Base-by-base conservation (phyloP, 1,140 invertebrate species). In the Drosophila sulfurigaster region DNA sequence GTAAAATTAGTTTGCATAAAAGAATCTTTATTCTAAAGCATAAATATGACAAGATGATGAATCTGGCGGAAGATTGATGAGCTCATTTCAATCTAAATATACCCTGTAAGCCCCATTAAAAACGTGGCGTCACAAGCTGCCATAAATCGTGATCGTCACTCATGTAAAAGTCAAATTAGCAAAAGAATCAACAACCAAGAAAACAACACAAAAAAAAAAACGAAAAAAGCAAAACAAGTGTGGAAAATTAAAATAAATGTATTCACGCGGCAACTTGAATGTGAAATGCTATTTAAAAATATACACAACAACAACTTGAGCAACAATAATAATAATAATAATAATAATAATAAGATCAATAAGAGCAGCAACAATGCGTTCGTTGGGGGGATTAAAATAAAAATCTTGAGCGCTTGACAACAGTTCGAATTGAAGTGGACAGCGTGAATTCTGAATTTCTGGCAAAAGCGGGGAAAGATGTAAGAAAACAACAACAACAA, bases 231-330 rank as follows among this genome's bases (percentile, higher is more conserved):
- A 67, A 46, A 73, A 59, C 52, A 58, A 59, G 49, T 45, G 35
- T 46, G 48, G n/a, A 68, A 59, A 46, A 68, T 68, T 28, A 15
- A 60, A 60, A 74, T 68, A 57, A 73, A 69, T 68, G 13, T 46
- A 38, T 64, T 28, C 43, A 16, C 25, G 20, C 10, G 38, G 57
- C 43, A 43, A 43, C 11, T 56, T 56, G 51, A 72, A 66, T 66
- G 69, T 65, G 69, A 66, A 73, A 67, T 60, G 62, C 20, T 46
- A 68, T 69, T 58, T 75, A 63, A 70, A 75, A 64, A 70, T 63
- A 75, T 41, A 16, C 51, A 62, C 15, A 49, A 30, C 6, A 54
- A 62, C 45, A 46, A 28, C 30, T 20, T 20, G 20, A 16, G 8
- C 5, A 57, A 49, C 28, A 57, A 57, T 5, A 28, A 16, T 1